Conservation (phyloP, 2,888 invertebrate species). For the Epistrophe grossulariae region DNA sequence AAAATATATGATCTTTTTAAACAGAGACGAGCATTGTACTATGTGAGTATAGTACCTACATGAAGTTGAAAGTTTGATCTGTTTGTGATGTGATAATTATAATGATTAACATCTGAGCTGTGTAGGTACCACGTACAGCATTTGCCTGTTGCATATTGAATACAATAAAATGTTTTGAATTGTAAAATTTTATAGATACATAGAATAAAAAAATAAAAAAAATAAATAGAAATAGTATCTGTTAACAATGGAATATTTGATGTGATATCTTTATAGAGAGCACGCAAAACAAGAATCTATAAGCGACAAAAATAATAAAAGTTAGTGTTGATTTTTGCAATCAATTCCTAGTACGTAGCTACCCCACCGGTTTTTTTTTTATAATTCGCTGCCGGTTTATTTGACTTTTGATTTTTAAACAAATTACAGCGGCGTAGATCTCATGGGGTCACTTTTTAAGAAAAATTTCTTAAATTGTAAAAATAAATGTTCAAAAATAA, state of each 20-base stretch:
- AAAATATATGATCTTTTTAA: background rate
- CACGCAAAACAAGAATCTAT: slow-evolving; percentile 50
- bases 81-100: slow-evolving; percentile 25
- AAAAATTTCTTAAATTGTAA: too few species aligned
- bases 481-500: too few species aligned
- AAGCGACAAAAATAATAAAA: slow-evolving; percentile 41
- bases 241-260: slow-evolving; percentile 49
- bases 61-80: slow-evolving; percentile 23
- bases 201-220: background rate
- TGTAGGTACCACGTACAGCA: background rate
- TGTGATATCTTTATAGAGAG: slow-evolving; percentile 39
- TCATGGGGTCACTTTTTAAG: too few species aligned
- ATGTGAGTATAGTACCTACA: background rate
- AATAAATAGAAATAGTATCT: slow-evolving; percentile 37
- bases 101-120: slow-evolving; percentile 15
- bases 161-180: background rate
- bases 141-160: background rate
- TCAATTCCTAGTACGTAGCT: slow-evolving; percentile 25
- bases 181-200: background rate
- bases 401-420: slow-evolving; percentile 2
- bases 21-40: background rate
- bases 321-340: slow-evolving; percentile 60
- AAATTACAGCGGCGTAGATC: slow-evolving; percentile 58
- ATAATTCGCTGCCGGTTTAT: slow-evolving; percentile 53
- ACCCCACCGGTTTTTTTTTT: slow-evolving; percentile 61